phyloP scores from a whole-genome alignment of 2,797 vertebrate species.

The Nannoperca obscura region DNA sequence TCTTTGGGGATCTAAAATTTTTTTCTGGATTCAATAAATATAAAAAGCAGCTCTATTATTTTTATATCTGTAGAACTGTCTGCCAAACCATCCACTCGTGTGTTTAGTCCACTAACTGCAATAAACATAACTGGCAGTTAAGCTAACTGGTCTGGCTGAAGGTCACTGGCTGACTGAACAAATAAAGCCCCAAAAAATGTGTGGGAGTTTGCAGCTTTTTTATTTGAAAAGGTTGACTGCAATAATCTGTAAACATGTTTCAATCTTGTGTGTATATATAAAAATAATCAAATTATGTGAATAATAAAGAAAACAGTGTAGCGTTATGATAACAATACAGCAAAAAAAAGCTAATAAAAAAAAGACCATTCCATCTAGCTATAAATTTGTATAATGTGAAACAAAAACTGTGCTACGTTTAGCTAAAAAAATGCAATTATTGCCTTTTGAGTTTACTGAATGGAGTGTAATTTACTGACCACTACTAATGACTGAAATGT shows the following conservation, averaged over 20 bases:
- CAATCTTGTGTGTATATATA: background rate
- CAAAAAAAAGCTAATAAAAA: background rate
- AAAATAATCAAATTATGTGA: background rate
- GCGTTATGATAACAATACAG: too few relatives aligned
- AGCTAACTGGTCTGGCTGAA: background rate
- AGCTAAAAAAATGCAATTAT: background rate
- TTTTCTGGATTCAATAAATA: constrained; percentile 13
- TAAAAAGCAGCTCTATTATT: background rate
- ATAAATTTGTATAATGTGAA: background rate
- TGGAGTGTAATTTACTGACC: background rate
- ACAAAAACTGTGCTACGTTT: background rate
- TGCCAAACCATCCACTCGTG: constrained; percentile 6
- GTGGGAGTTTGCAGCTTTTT: background rate
- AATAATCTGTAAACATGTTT: background rate
- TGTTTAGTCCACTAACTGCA: background rate
- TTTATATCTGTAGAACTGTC: background rate
- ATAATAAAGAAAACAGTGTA: background rate
- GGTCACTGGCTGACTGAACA: background rate
- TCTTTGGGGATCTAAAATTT: background rate
- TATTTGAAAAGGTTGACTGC: background rate
- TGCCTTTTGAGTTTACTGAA: background rate
- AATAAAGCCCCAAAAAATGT: constrained; percentile 7
- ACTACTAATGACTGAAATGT: background rate
- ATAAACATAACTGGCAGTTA: constrained; percentile 11
- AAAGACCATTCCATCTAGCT: background rate